A percentile compares a stretch with the other conserved stretches of the same genome.
Evolutionary conservation across 2,113 vertebrate species (phyloP).

Genomic region (Symphodus melops): DNA sequence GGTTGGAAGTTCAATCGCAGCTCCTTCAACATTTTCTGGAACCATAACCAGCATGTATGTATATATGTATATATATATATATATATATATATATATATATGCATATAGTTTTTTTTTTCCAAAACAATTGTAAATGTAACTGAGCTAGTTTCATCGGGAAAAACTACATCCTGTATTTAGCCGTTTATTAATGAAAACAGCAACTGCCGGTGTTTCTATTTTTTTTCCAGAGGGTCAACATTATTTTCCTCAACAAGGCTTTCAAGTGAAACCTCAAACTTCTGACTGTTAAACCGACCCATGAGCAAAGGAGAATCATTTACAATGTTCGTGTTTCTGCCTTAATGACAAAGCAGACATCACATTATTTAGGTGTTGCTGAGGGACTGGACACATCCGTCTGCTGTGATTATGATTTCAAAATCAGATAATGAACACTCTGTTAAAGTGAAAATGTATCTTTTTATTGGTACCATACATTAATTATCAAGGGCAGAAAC

Average conservation of each 20-base stretch:
- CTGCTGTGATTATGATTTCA: constrained; percentile 1
- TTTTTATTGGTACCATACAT: constrained; percentile 99
- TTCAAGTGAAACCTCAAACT: not conserved
- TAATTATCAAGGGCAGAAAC: constrained; percentile 97
- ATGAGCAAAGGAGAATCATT: no score
- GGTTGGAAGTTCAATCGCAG: no score
- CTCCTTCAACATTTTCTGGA: no score
- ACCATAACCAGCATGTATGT: no score
- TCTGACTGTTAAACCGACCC: no score
- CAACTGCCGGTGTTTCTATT: not conserved
- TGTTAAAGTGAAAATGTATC: constrained; percentile 93
- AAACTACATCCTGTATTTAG: not conserved
- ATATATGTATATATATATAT: no score
- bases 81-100: no score
- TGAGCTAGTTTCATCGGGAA: not conserved
- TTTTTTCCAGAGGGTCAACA: not conserved
- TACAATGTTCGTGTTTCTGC: no score
- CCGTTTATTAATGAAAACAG: not conserved
- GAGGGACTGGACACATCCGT: not conserved
- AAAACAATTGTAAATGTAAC: no score
- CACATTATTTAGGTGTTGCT: no score
- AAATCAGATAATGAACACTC: not conserved
- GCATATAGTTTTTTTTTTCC: no score
- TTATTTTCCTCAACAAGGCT: not conserved
- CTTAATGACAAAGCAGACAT: no score